Percentiles rank a stretch among this genome's conserved stretches.
Evolutionary conservation across 2,113 vertebrate species (phyloP).

Genomic region (Eclectus roratus): DNA sequence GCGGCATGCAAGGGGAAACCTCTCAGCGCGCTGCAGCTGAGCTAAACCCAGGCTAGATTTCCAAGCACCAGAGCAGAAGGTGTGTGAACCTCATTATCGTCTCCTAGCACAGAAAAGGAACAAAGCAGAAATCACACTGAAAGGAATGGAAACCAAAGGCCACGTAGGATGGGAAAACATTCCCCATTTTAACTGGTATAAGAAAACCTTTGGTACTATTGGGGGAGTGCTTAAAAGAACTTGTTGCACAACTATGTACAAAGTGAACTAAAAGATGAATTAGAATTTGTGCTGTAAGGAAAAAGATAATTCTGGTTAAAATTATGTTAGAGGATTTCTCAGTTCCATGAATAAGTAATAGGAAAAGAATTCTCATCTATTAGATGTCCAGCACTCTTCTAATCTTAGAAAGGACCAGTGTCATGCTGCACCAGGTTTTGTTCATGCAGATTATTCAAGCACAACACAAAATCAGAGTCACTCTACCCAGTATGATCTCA

Average conservation of each 20-base stretch:
- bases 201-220: background rate
- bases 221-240: background rate
- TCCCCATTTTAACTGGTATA: background rate
- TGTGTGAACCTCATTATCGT: slow-evolving; percentile 16
- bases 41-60: slow-evolving; percentile 64
- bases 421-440: background rate
- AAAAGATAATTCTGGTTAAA: background rate
- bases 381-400: background rate
- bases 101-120: slow-evolving; percentile 39
- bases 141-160: slow-evolving; percentile 21
- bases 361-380: background rate
- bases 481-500: background rate
- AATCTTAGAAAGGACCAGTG: background rate
- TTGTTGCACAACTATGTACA: background rate
- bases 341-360: background rate
- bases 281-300: background rate
- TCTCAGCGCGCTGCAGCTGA: slow-evolving; percentile 52
- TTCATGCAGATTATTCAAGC: background rate
- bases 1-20: slow-evolving; percentile 28
- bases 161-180: background rate
- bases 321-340: background rate
- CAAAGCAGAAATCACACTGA: slow-evolving; percentile 24
- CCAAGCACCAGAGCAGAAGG: slow-evolving; percentile 52
- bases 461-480: background rate
- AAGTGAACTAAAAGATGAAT: background rate